Evolutionary conservation across 2,888 invertebrate species (phyloP), one percentile per base, ranked within the genome.

Genomic region (Chymomyza amoena): DNA sequence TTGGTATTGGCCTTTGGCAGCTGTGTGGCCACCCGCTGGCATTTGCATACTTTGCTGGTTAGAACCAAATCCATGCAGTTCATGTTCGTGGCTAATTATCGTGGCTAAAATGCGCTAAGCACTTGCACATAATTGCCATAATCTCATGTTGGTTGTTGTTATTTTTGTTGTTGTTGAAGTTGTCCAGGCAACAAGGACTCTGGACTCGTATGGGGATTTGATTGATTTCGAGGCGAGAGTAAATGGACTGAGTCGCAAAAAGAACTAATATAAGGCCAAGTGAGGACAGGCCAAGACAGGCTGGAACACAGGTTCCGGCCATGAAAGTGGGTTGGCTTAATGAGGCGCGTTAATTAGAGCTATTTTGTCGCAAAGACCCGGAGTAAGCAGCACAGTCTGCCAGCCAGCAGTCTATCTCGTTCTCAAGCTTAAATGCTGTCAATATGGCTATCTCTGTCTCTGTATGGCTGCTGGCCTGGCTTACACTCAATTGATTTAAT

Each of bases 401-500:
- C 28, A 20, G 32, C 52, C 52, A 52, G 16, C 25, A 39, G 10
- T 36, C 32, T 54, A 5, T 28, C 16, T 36, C 13, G 15, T 36
- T 56, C 18, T n/a, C 25, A 20, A 0, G 39, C 60, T 7, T 7
- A 59, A 16, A 25, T 9, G 39, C 18, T 39, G 4, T 16, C 18
- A 2, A 7, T 36, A 20, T 64, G 13, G 9, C 20, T 36, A 6
- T 56, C 59, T 45, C 6, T 61, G 20, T 45, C 39, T 45, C 39
- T 45, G 13, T 13, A 13, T 45, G 13, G 39, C 39, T 45, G 39
- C 39, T 45, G 13, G 39, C 39, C 39, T 45, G 51, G 76, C 76
- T 83, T 87, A 86, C 84, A 86, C 86, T 84, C 83, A 84, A 87
- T 87, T 87, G 84, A 87, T 84, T 84, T 84, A 84, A 87, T 84